A percentile compares a stretch with the other conserved stretches of the same genome.
Evolutionary conservation across 2,888 invertebrate genomes (phyloP).

Genomic region (Leptopilina myrica): DNA sequence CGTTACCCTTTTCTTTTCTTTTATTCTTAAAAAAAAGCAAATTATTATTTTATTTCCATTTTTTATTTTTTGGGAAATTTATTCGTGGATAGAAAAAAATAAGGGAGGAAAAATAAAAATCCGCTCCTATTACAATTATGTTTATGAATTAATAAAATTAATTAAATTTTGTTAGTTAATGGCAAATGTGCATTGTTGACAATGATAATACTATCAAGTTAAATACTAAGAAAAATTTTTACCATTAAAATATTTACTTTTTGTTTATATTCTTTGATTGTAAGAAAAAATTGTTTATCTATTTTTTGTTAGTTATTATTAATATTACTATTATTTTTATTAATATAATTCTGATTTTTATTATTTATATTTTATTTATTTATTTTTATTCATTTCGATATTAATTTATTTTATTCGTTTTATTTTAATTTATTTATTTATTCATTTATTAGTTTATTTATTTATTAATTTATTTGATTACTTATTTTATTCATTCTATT

Average conservation of each 20-base stretch:
- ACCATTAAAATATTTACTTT: conserved; percentile 3
- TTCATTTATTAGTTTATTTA: too few species aligned
- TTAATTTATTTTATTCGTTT: too few species aligned
- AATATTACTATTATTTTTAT: too few species aligned
- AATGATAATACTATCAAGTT: conserved; percentile 28
- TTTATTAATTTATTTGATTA: too few species aligned
- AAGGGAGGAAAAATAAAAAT: background rate
- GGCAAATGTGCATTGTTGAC: background rate
- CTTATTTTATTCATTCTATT: too few species aligned
- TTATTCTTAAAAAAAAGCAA: background rate
- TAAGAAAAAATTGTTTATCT: too few species aligned
- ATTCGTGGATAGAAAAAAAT: background rate
- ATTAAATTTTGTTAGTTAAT: background rate
- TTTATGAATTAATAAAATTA: background rate
- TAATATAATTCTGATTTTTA: background rate
- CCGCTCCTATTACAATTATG: background rate
- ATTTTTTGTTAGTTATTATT: too few species aligned
- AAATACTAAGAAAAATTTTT: background rate
- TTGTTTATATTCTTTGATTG: background rate
- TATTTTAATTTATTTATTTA: too few species aligned
- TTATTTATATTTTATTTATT: too few species aligned
- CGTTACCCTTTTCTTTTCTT: conserved; percentile 4
- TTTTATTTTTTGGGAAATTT: background rate
- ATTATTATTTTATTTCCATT: too few species aligned
- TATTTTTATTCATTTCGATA: too few species aligned